Percentiles rank a stretch among this genome's conserved stretches.
Evolutionary conservation across 2,888 invertebrate species (phyloP).

Genomic region (Melolontha melolontha): DNA sequence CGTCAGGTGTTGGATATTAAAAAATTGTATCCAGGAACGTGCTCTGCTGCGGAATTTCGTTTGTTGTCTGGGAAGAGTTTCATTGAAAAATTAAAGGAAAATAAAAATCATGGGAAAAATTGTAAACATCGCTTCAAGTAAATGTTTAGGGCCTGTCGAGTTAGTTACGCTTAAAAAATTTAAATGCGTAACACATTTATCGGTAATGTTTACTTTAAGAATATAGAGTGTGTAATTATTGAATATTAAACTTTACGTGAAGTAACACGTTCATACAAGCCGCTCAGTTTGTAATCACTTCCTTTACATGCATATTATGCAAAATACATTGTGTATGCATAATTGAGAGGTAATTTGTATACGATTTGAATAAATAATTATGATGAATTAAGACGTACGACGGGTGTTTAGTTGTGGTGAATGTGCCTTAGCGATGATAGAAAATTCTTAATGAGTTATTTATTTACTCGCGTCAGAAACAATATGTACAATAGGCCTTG

Average conservation of each 20-base stretch:
- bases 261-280: slow-evolving; percentile 13
- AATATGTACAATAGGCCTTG: too few species aligned
- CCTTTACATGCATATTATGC: slow-evolving; percentile 31
- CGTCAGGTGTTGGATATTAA: neutral
- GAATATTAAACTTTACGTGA: slow-evolving; percentile 32
- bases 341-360: slow-evolving; percentile 32
- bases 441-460: neutral
- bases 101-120: too few species aligned
- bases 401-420: slow-evolving; percentile 13
- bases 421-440: neutral
- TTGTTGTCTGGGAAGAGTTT: too few species aligned
- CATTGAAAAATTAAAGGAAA: too few species aligned
- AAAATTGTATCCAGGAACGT: neutral
- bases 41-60: too few species aligned
- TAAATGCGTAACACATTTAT: too few species aligned
- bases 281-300: slow-evolving; percentile 21
- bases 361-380: slow-evolving; percentile 36
- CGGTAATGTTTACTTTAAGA: too few species aligned
- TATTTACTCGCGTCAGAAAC: too few species aligned
- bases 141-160: too few species aligned
- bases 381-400: slow-evolving; percentile 21
- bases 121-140: too few species aligned
- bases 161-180: too few species aligned
- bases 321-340: slow-evolving; percentile 17
- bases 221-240: slow-evolving; percentile 16